phyloP scores from a whole-genome alignment of 1,140 invertebrate species.

The Drosophila dunni region DNA sequence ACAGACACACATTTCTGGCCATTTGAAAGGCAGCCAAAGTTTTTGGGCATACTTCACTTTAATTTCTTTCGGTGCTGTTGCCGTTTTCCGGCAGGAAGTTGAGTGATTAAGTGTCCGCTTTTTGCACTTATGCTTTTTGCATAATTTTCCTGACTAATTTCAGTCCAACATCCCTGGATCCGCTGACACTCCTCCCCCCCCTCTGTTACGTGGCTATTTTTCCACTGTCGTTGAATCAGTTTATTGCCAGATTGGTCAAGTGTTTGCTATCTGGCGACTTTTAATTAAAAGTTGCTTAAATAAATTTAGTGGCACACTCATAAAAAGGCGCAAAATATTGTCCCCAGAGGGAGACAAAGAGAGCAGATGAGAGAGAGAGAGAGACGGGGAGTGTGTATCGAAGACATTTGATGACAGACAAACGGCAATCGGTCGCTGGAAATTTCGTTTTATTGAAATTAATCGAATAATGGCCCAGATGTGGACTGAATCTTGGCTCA shows the following conservation, averaged over 20 bases:
- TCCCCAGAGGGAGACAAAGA: background rate
- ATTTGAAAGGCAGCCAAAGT: slow-evolving; percentile 74
- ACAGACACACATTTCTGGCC: background rate
- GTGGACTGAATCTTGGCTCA: slow-evolving; percentile 3
- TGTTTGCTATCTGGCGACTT: slow-evolving; percentile 19
- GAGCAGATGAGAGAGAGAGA: background rate
- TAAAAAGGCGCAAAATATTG: slow-evolving; percentile 17
- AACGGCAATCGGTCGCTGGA: slow-evolving; percentile 37
- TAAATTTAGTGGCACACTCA: slow-evolving; percentile 32
- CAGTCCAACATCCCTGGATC: background rate
- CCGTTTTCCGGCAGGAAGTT: slow-evolving; percentile 65
- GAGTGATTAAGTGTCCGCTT: slow-evolving; percentile 78
- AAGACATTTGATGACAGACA: slow-evolving; percentile 30
- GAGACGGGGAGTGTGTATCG: background rate
- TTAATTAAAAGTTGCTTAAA: slow-evolving; percentile 47
- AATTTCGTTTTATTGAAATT: slow-evolving; percentile 78
- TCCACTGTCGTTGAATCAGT: background rate
- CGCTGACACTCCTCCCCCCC: background rate
- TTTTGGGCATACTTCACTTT: slow-evolving; percentile 69
- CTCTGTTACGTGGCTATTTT: background rate
- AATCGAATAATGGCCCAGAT: slow-evolving; percentile 69
- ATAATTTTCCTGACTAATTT: slow-evolving; percentile 69
- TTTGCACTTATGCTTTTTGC: slow-evolving; percentile 76
- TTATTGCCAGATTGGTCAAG: background rate
- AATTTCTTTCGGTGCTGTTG: slow-evolving; percentile 64